Evolutionary conservation across 2,797 vertebrate species (phyloP), one percentile per base, ranked within the genome.

Genomic region (Schizopygopsis malacanthus): DNA sequence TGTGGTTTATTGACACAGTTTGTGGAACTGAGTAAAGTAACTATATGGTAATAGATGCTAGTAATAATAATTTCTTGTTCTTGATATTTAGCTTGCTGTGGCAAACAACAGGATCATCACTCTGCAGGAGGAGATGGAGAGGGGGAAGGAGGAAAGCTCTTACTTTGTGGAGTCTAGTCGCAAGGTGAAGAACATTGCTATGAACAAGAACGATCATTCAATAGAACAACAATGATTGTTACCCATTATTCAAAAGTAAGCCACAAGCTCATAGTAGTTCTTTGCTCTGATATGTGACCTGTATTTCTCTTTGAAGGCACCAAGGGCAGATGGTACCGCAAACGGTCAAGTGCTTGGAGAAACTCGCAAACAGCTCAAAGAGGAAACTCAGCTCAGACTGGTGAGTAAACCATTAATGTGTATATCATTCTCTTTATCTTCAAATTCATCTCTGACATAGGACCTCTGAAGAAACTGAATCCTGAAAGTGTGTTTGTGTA

Each of bases 71-170:
- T 39, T 69, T 39, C 8, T 4, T 39, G 33, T 43, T 41, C n/a
- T 50, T 41, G 9, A 61, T 22, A 69, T 2, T 0, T 90, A 99
- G 98, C 97, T 99, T 39, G 98, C 98, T 0, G 98, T 99, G 79
- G 98, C 98, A 69, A 99, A 99, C 91, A 99, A 99, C 92, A 94
- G 98, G 93, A 98, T 99, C 92, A 98, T 99, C 92, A 98, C 98
- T 4, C 93, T 99, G 91, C 98, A 99, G 90, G 98, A 99, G 83
- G 98, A 99, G 50, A 97, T 99, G 92, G 98, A 99, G 89, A 91
- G 96, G 81, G 96, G 98, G 75, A 98, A 99, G 92, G 97, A 98
- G 37, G 98, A 99, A 89, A 97, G 96, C 84, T 97, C 97, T n/a
- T 97, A 95, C 83, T 95, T 97, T 80, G 81, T 97, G 88, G 97